Percentiles rank a stretch among this genome's conserved stretches.
Evolutionary conservation across 2,797 vertebrate species (phyloP).

Genomic region (Argya squamiceps): DNA sequence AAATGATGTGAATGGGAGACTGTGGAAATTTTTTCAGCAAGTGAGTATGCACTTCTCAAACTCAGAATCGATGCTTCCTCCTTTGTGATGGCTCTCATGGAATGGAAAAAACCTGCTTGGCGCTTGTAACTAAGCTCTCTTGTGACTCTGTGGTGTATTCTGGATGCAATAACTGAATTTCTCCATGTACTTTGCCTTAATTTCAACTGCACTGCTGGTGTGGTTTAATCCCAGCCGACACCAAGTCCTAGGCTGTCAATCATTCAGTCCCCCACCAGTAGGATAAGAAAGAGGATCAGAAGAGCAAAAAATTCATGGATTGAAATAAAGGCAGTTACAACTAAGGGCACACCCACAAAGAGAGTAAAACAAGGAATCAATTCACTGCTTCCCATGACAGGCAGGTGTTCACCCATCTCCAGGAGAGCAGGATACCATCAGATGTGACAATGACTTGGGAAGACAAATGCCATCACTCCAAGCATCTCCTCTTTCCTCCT

Average conservation of each 20-base stretch:
- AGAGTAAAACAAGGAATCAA: neutral
- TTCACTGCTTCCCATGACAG: neutral
- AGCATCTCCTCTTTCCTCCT: neutral
- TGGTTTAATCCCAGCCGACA: neutral
- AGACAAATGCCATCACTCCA: neutral
- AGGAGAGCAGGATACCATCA: too few species aligned
- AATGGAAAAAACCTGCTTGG: neutral
- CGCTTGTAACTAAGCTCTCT: neutral
- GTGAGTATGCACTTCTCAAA: rapidly evolving
- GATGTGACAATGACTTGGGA: neutral
- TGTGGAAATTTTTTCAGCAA: neutral
- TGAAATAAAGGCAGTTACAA: neutral
- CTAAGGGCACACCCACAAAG: neutral
- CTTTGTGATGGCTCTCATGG: neutral
- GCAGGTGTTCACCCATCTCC: neutral
- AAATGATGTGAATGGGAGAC: neutral
- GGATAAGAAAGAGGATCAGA: neutral
- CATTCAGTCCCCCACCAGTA: rapidly evolving
- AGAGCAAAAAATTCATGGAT: neutral
- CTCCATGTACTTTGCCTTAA: neutral
- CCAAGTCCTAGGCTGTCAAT: rapidly evolving
- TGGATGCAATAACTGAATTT: neutral
- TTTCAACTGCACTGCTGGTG: neutral
- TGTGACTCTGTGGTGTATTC: neutral
- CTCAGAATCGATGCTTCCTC: rapidly evolving